phyloP scores from a whole-genome alignment of 2,797 vertebrate species.

The Pseudopleuronectes americanus region DNA sequence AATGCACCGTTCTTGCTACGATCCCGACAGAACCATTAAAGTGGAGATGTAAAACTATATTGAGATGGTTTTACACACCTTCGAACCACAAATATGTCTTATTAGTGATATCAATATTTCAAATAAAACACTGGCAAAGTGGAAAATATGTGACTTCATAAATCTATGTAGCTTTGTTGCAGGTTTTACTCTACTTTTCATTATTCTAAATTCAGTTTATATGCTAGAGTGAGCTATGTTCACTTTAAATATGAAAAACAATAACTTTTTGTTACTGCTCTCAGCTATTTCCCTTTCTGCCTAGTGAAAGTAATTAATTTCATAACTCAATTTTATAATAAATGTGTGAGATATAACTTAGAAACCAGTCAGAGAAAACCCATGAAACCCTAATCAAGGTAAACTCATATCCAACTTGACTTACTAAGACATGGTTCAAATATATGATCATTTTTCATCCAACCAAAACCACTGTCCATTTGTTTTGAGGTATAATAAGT shows the following conservation, averaged over 20 bases:
- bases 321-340: background rate
- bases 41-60: no score
- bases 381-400: conserved; percentile 26
- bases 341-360: conserved; percentile 16
- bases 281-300: conserved; percentile 26
- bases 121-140: no score
- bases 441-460: conserved; percentile 22
- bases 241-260: background rate
- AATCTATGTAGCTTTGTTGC: no score
- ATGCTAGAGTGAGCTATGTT: no score
- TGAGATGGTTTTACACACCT: no score
- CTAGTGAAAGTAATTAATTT: background rate
- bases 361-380: conserved; percentile 21
- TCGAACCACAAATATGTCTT: no score
- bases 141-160: no score
- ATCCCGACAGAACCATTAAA: no score
- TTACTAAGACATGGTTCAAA: conserved; percentile 14
- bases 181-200: no score
- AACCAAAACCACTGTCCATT: conserved; percentile 26
- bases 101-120: no score
- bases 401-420: conserved; percentile 19
- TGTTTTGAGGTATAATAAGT: conserved; percentile 53
- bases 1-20: no score
- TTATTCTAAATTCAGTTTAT: no score
- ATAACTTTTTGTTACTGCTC: conserved; percentile 5